Percentiles rank a stretch among this genome's conserved stretches.
These are phyloP conservation scores for Ariolimax columbianus DNA, from an alignment of 2,888 invertebrate species.

Conservation along the genomic window DNA sequence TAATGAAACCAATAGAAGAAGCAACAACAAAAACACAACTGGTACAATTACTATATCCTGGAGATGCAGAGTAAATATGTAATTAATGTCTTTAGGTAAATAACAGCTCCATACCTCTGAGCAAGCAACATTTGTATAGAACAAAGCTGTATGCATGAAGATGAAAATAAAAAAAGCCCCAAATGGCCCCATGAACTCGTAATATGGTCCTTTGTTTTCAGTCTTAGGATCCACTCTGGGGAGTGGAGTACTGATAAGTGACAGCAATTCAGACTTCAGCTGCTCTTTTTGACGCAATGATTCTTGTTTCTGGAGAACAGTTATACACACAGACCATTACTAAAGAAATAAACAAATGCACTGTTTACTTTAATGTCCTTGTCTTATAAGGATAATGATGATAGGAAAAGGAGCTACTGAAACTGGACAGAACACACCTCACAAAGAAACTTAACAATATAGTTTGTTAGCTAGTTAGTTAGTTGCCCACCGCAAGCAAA, in stretches of 20 bases:
- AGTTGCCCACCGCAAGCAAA: too few species aligned
- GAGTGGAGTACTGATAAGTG: conserved; percentile 50
- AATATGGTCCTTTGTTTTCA: conserved; percentile 53
- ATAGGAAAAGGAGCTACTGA: too few species aligned
- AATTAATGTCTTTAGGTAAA: not conserved
- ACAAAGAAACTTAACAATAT: too few species aligned
- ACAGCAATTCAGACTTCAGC: conserved; percentile 48
- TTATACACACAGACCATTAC: not conserved
- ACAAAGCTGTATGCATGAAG: conserved; percentile 78
- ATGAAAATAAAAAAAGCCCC: conserved; percentile 80
- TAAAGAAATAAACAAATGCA: not conserved
- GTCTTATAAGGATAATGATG: too few species aligned
- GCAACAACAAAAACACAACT: too few species aligned
- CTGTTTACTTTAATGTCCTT: not conserved
- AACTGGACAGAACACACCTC: too few species aligned
- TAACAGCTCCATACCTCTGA: conserved; percentile 74
- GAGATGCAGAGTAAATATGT: too few species aligned
- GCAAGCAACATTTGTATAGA: conserved; percentile 80
- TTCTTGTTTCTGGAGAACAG: conserved; percentile 45
- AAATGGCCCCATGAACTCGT: conserved; percentile 81
- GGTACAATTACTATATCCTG: too few species aligned
- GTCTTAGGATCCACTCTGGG: conserved; percentile 32
- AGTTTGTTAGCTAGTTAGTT: too few species aligned
- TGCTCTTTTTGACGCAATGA: conserved; percentile 48
- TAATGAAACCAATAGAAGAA: too few species aligned